Evolutionary conservation across 2,113 vertebrate genomes (phyloP).

Genomic region (Melanostigma gelatinosum): DNA sequence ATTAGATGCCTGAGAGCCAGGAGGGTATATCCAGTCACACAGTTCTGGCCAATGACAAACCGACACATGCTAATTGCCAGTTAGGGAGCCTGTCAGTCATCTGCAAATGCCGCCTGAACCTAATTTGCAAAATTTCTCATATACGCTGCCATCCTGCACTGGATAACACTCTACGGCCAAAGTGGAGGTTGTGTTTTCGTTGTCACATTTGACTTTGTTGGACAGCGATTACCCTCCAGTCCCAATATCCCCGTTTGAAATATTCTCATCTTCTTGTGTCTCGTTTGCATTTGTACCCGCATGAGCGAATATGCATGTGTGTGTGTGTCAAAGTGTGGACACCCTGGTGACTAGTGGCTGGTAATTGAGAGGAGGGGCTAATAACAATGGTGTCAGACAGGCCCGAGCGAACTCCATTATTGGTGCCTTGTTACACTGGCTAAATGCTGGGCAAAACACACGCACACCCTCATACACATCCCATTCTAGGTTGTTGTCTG

Average conservation of each 20-base stretch:
- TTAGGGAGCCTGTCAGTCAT: slow-evolving; percentile 70
- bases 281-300: slow-evolving; percentile 35
- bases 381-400: slow-evolving; percentile 70
- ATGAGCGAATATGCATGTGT: slow-evolving; percentile 40
- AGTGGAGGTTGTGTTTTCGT: slow-evolving; percentile 15
- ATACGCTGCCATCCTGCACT: slow-evolving; percentile 19
- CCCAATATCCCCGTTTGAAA: slow-evolving; percentile 36
- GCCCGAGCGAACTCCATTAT: slow-evolving; percentile 60
- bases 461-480: neutral
- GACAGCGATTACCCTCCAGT: slow-evolving; percentile 41
- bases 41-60: slow-evolving; percentile 58
- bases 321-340: slow-evolving; percentile 15
- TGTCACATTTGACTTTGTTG: slow-evolving; percentile 60
- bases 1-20: slow-evolving; percentile 46
- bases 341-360: slow-evolving; percentile 42
- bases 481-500: neutral
- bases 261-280: slow-evolving; percentile 30
- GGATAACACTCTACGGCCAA: slow-evolving; percentile 30
- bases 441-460: slow-evolving; percentile 34
- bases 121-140: slow-evolving; percentile 71
- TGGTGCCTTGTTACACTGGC: slow-evolving; percentile 43
- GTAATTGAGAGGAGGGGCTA: slow-evolving; percentile 65
- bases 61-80: slow-evolving; percentile 69
- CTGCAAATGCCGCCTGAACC: slow-evolving; percentile 49
- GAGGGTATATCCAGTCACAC: slow-evolving; percentile 54